phyloP scores from a whole-genome alignment of 2,113 vertebrate species.

The Lynx canadensis region DNA sequence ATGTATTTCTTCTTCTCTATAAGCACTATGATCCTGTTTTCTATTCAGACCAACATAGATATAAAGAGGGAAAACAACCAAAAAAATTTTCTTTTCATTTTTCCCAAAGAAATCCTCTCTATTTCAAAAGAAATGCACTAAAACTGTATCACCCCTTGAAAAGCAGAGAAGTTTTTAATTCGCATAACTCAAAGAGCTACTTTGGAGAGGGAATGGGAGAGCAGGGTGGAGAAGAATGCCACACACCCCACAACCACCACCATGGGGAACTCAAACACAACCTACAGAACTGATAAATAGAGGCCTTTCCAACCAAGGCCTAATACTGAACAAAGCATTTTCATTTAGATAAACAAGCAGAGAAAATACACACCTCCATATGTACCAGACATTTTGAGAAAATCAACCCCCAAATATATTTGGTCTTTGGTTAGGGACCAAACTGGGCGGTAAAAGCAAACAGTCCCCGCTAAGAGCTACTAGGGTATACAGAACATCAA shows the following conservation, averaged over 20 bases:
- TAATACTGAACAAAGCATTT: neutral
- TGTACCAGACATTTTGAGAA: neutral
- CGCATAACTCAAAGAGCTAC: neutral
- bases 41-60: neutral
- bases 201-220: neutral
- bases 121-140: conserved; percentile 4
- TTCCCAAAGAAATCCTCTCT: neutral
- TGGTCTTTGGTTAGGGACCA: neutral
- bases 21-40: neutral
- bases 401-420: neutral
- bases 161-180: neutral
- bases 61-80: neutral
- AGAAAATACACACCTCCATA: neutral
- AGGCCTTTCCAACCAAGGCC: neutral
- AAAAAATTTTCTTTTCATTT: neutral
- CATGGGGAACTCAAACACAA: neutral
- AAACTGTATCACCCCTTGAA: neutral
- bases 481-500: neutral
- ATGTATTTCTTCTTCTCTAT: neutral
- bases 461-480: neutral
- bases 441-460: neutral
- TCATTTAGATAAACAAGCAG: neutral
- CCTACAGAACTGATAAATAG: neutral
- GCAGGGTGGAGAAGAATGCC: neutral
- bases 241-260: neutral